These are phyloP conservation scores for Drosophila dunni DNA, from an alignment of 1,140 invertebrate species.

Conservation along the genomic window DNA sequence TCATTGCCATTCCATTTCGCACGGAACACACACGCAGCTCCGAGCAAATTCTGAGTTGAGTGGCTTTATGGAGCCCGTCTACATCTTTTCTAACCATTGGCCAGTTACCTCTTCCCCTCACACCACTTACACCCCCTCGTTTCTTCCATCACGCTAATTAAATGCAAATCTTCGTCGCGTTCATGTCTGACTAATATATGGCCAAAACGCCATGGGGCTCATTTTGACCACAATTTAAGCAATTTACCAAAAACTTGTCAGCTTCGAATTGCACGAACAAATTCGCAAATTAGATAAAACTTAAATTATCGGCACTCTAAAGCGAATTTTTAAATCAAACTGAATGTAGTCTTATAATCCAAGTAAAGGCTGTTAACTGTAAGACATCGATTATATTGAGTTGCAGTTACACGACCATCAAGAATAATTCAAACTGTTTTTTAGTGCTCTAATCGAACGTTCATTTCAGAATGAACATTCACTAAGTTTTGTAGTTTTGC, in stretches of 20 bases:
- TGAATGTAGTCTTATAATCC: slow-evolving; percentile 15
- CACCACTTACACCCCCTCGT: not conserved
- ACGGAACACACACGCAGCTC: slow-evolving; percentile 76
- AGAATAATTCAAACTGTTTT: not conserved
- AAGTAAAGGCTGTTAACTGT: not conserved
- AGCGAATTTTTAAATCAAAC: slow-evolving; percentile 1
- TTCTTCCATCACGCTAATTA: slow-evolving; percentile 54
- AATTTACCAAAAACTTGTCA: slow-evolving; percentile 63
- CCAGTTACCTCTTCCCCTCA: slow-evolving; percentile 1
- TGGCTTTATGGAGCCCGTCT: slow-evolving; percentile 40
- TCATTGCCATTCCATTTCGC: slow-evolving; percentile 78
- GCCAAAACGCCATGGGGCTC: slow-evolving; percentile 60
- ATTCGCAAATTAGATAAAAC: slow-evolving; percentile 47
- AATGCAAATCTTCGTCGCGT: slow-evolving; percentile 71
- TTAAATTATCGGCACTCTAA: slow-evolving; percentile 61
- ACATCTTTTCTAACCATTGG: not conserved
- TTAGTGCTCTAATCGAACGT: not conserved
- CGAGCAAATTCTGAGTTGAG: slow-evolving; percentile 30
- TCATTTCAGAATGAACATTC: too few species aligned
- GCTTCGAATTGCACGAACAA: slow-evolving; percentile 41
- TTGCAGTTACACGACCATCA: not conserved
- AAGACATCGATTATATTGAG: not conserved
- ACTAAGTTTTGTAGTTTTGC: not conserved
- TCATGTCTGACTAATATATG: slow-evolving; percentile 66
- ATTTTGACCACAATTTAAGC: slow-evolving; percentile 69